Evolutionary conservation across 2,888 invertebrate genomes (phyloP).

Genomic region (Troides oblongomaculatus): DNA sequence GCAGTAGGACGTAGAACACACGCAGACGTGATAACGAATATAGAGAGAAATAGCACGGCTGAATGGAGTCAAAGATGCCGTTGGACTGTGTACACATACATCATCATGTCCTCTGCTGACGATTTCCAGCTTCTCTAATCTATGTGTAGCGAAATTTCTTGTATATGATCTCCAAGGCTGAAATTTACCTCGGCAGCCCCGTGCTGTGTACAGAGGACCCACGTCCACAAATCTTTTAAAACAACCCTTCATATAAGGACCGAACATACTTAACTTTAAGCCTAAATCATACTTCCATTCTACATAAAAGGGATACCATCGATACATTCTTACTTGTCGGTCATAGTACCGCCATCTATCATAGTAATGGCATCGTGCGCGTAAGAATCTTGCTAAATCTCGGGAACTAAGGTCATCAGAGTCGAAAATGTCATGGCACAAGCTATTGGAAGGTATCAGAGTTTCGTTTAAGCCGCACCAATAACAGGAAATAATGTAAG

Average conservation of each 20-base stretch:
- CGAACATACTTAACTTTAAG: constrained; percentile 10
- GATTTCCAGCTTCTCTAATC: constrained; percentile 34
- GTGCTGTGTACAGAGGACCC: constrained; percentile 34
- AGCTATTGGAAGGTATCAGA: constrained; percentile 25
- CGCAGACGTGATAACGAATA: constrained; percentile 41
- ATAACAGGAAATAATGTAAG: constrained; percentile 13
- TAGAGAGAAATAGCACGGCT: constrained; percentile 36
- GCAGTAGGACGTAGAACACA: constrained; percentile 37
- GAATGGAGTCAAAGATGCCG: constrained; percentile 39
- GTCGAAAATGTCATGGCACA: constrained; percentile 36
- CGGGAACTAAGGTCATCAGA: constrained; percentile 23
- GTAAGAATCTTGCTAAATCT: constrained; percentile 26
- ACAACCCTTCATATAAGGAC: constrained; percentile 35
- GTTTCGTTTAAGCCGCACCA: constrained; percentile 26
- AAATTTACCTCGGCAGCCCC: constrained; percentile 33
- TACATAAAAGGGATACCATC: not conserved
- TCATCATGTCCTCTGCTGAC: constrained; percentile 29
- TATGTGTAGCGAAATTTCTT: constrained; percentile 29
- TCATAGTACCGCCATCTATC: not conserved
- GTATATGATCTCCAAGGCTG: constrained; percentile 5
- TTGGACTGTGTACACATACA: constrained; percentile 36
- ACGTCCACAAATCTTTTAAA: constrained; percentile 38
- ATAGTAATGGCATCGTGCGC: constrained; percentile 14
- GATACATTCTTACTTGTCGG: constrained; percentile 1
- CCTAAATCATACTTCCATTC: constrained; percentile 11